phyloP scores from a whole-genome alignment of 2,888 invertebrate genomes.

The Phytoseiulus persimilis region DNA sequence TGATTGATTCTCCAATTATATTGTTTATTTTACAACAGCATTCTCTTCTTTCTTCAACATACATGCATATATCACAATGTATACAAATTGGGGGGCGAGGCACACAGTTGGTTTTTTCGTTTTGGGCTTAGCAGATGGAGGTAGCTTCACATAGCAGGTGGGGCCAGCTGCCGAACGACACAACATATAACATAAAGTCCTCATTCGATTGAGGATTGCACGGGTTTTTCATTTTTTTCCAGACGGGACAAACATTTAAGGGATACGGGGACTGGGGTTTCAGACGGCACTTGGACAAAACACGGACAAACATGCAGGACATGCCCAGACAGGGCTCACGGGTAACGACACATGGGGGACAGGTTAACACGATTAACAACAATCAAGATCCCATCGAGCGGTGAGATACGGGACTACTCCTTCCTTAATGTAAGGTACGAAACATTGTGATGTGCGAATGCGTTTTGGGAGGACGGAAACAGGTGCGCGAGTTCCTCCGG shows the following conservation, averaged over 20 bases:
- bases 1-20: background rate
- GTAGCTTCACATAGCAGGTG: background rate
- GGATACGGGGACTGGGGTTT: background rate
- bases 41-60: too few relatives aligned
- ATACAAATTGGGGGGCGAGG: background rate
- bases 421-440: background rate
- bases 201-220: background rate
- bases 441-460: background rate
- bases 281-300: background rate
- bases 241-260: background rate
- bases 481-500: background rate
- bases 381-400: background rate
- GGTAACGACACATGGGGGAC: background rate
- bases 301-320: background rate
- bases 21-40: background rate
- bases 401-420: background rate
- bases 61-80: conserved; percentile 5
- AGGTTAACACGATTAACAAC: background rate
- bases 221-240: background rate
- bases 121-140: background rate
- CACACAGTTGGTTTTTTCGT: background rate
- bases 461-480: background rate
- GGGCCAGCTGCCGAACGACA: background rate
- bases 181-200: background rate
- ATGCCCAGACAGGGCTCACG: background rate